These are phyloP conservation scores for Melanerpes formicivorus DNA, from an alignment of 2,113 vertebrate genomes.

Conservation along the genomic window DNA sequence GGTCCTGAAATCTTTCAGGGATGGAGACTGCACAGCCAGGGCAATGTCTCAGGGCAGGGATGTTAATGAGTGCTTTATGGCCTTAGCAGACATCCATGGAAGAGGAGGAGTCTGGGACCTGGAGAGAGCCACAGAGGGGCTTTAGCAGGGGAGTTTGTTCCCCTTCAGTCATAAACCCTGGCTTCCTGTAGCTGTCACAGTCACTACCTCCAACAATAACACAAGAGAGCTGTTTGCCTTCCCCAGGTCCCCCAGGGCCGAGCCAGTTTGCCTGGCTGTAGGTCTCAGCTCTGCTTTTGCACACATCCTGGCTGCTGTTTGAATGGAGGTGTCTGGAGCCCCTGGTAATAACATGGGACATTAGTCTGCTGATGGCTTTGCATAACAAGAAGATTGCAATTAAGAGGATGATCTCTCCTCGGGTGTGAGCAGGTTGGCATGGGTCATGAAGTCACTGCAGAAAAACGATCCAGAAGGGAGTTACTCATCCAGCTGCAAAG, in stretches of 20 bases:
- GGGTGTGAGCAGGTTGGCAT: conserved; percentile 16
- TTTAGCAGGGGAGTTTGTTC: neutral
- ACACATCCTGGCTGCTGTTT: neutral
- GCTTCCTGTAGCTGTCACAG: neutral
- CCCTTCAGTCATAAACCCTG: neutral
- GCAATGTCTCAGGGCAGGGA: neutral
- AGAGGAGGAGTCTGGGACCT: neutral
- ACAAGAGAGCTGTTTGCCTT: neutral
- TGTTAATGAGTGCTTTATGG: neutral
- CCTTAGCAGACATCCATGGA: neutral
- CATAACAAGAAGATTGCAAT: conserved; percentile 61
- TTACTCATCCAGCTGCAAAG: neutral
- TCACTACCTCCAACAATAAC: neutral
- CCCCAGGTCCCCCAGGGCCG: neutral
- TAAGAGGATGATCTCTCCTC: conserved; percentile 20
- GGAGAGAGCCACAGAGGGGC: neutral
- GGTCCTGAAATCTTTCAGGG: neutral
- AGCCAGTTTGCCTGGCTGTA: neutral
- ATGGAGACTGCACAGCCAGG: neutral
- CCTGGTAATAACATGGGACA: conserved; percentile 68
- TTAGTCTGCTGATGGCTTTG: conserved; percentile 61
- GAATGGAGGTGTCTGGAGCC: neutral
- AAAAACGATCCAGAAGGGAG: neutral
- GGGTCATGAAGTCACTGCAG: conserved; percentile 12
- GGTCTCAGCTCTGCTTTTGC: neutral